These are phyloP conservation scores for Enteromius viviparus DNA, from an alignment of 2,797 vertebrate genomes.

Conservation along the genomic window DNA sequence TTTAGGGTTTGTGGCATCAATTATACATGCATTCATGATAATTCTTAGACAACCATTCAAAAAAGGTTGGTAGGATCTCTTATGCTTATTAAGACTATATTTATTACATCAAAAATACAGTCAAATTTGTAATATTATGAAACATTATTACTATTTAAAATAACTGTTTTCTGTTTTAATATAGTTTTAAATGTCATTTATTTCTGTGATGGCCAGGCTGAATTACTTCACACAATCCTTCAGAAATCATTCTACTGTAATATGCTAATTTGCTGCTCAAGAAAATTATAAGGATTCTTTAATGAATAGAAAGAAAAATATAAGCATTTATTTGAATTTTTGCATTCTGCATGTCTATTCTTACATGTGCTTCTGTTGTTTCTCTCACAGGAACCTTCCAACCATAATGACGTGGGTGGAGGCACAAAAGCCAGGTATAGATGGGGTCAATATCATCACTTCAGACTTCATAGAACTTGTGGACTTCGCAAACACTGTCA, in stretches of 20 bases:
- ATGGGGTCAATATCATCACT: constrained; percentile 96
- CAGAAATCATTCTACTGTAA: too few relatives aligned
- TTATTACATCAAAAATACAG: background rate
- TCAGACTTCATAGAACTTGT: constrained; percentile 98
- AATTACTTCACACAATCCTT: background rate
- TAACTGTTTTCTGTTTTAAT: background rate
- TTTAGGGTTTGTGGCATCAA: too few relatives aligned
- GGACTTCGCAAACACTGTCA: constrained; percentile 93
- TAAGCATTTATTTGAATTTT: background rate
- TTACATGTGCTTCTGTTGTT: background rate
- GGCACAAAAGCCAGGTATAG: constrained; percentile 86
- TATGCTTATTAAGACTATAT: background rate
- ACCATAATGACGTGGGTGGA: constrained; percentile 94
- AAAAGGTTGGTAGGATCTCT: background rate
- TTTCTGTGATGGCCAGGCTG: background rate
- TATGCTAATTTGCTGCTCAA: background rate
- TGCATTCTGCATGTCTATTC: background rate
- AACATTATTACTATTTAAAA: background rate
- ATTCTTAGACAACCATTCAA: background rate
- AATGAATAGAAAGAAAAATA: background rate
- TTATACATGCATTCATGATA: background rate
- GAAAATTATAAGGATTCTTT: background rate
- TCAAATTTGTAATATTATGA: background rate
- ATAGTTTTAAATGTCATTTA: background rate
- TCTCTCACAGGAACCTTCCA: constrained; percentile 86